Base-by-base conservation (phyloP, 2,888 invertebrate species). In the Aleiodes alternator region DNA sequence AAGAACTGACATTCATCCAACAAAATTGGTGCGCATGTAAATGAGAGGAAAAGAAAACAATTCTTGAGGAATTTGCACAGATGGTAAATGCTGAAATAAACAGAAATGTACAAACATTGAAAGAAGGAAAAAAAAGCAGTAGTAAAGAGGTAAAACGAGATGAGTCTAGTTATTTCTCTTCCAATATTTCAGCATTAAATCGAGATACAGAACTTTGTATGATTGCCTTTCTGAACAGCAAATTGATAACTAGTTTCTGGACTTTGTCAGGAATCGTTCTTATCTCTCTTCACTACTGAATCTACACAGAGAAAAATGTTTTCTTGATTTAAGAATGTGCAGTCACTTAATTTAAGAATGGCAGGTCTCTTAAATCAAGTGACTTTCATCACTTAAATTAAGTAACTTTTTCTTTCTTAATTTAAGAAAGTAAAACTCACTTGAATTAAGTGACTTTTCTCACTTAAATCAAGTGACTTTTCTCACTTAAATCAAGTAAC, bases 61-160 rank as follows among this genome's bases (percentile, higher is more conserved):
- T 12, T 57, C 31, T 57, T 57, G 57, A 57, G 31, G n/a, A n/a
- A 57, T 57, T 57, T 16, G n/a, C 11, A 23, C 12, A 57, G 57
- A 11, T 57, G 57, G 14, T 57, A 0, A 57, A 57, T 16, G 55
- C 43, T 70, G 70, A n/a, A 48, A 70, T 57, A 55, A 57, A 70
- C 34, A 55, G 57, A 43, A 57, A 55, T 8, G 55, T 31, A 69
- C 53, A 53, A 31, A 31, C 43, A 64, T 14, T 16, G 16, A 34
- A 29, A 34, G 31, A n/a, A 23, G 34, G 7, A 61, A 48, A 48
- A 64, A 43, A 48, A 61, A 34, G 6, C 53, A 53, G 8, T 53
- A 16, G 16, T 53, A 14, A 16, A 14, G n/a, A 53, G 43, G 11
- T 43, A 9, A 9, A 43, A 43, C 11, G 43, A 43, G 43, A 43